A percentile compares a stretch with the other conserved stretches of the same genome.
Conservation (phyloP, 2,113 vertebrate species). For the Hiodon alosoides region DNA sequence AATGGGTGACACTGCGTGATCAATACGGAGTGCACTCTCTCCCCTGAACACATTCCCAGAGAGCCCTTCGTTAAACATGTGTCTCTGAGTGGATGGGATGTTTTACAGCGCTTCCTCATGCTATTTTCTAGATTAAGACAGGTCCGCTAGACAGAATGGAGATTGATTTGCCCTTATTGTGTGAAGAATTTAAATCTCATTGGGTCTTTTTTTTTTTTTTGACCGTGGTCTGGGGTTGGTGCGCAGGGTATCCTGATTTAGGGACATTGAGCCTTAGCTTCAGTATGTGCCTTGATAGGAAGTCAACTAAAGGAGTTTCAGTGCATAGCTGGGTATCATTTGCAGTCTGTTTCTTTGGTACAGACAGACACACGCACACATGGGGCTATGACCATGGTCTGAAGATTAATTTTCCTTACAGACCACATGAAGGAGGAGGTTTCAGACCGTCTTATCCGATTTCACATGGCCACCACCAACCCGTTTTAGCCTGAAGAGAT, state of each 20-base stretch:
- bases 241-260: conserved; percentile 46
- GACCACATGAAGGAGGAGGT: background rate
- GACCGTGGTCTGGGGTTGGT: conserved; percentile 24
- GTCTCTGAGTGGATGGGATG: conserved; percentile 30
- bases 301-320: conserved; percentile 34
- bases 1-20: conserved; percentile 43
- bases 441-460: background rate
- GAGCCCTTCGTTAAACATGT: conserved; percentile 46
- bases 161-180: conserved; percentile 63
- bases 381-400: conserved; percentile 18
- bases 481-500: conserved; percentile 4
- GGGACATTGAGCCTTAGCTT: conserved; percentile 43
- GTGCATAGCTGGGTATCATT: conserved; percentile 23
- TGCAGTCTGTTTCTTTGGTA: conserved; percentile 19
- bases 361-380: conserved; percentile 23
- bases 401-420: conserved; percentile 5
- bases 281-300: conserved; percentile 30
- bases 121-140: conserved; percentile 46
- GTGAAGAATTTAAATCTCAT: background rate
- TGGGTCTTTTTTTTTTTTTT: no score
- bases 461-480: background rate
- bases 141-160: conserved; percentile 15
- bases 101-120: conserved; percentile 25
- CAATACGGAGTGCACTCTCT: conserved; percentile 36
- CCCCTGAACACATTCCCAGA: conserved; percentile 41